Evolutionary conservation across 2,113 vertebrate genomes (phyloP), one percentile per base, ranked within the genome.

Genomic region (Elgaria multicarinata): DNA sequence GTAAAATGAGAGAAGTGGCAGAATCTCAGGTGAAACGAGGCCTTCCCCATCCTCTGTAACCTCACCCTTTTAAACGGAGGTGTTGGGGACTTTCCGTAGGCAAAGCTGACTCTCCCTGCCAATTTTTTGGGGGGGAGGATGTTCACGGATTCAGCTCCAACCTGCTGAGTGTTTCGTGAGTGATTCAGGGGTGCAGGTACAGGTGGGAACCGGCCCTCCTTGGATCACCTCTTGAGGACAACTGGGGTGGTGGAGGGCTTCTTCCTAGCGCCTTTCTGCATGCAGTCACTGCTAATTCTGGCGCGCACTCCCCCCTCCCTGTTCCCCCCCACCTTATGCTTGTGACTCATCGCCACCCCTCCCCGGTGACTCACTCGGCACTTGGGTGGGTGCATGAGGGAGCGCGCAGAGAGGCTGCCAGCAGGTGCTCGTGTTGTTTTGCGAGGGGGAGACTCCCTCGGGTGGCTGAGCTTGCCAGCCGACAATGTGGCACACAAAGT

Each of bases 331-430:
- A 66, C 74, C 75, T 66, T 58, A 18, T 66, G 36, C 55, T n/a
- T 2, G 58, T 87, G 85, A 85, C 9, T 85, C 83, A 85, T 26
- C 31, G 1, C 12, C 62, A 36, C 42, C 83, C 83, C 83, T 72
- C 83, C 83, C 67, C 33, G 9, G 33, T 85, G 83, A 87, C 74
- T 87, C 85, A 87, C 58, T 46, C 62, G 24, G 36, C 42, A 33
- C 39, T 42, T 22, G 42, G 6, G 24, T 22, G 39, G 74, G 55
- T 50, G 39, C 24, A 77, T 3, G 7, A 42, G 36, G 72, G 50
- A 75, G 71, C 1, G n/a, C 22, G 71, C 4, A 1, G 31, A 22
- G 83, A 33, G 55, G 55, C 20, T 36, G 67, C 33, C 67, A 71
- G 7, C 20, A 8, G 58, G 24, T 64, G 36, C 8, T 2, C 18